Base-by-base conservation (phyloP, 1,140 invertebrate genomes). In the Leptinotarsa texana region DNA sequence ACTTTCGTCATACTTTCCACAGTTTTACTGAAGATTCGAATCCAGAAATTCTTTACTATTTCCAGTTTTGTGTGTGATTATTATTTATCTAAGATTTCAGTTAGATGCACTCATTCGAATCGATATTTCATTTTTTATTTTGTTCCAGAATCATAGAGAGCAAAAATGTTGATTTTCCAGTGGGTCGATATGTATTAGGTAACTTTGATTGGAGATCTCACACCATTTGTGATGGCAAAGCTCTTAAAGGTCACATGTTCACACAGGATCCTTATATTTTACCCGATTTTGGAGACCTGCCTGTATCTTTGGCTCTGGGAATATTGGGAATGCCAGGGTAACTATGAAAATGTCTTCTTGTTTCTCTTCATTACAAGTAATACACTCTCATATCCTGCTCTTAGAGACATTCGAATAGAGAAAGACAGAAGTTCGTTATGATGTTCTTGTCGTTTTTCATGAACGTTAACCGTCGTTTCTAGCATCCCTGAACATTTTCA, bases 191-290 rank as follows among this genome's bases (percentile, higher is more conserved):
- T 75, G 85, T 89, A 15, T 84, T 88, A 74, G 87, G 84, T 3
- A 85, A 86, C 72, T 87, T 87, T 72, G 89, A 88, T 15, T 90
- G 89, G 89, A 84, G 89, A 63, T 88, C 87, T 3, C 87, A 89
- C 78, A 89, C 89, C 4, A 82, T 90, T 73, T 77, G 73, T 42
- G 65, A 69, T 68, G 74, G 69, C 17, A 42, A 33, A 48, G 57
- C 15, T 27, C 42, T 22, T 8, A 48, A 33, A n/a, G 61, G 33
- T 0, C 21, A 42, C 17, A 1, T 49, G n/a, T 33, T 51, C 5
- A 69, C 62, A n/a, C 49, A 66, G 70, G 69, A 72, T 67, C 47
- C 75, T 17, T 84, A 82, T 65, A 65, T 86, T 33, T 42, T 89
- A 71, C 86, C 87, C 13, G 86, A 90, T 73, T 78, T 88, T 66